phyloP scores from a whole-genome alignment of 2,113 vertebrate genomes.

The Tetrao urogallus region DNA sequence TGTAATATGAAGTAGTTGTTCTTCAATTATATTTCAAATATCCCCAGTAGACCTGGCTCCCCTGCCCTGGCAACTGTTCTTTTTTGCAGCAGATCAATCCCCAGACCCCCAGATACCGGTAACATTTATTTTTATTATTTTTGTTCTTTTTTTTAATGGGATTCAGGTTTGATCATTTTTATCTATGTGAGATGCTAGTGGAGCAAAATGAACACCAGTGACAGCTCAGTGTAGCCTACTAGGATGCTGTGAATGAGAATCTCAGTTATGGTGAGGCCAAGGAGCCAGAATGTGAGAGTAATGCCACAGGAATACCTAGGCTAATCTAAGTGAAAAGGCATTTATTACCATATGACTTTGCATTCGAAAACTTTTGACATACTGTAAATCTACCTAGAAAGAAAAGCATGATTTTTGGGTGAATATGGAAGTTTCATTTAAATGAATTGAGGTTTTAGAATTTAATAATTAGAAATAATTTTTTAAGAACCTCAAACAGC shows the following conservation, averaged over 20 bases:
- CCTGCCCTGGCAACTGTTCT: background rate
- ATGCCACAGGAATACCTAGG: background rate
- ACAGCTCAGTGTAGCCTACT: background rate
- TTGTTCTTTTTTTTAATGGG: background rate
- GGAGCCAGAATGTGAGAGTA: accelerated
- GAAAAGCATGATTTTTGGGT: background rate
- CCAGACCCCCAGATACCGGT: background rate
- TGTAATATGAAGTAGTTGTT: background rate
- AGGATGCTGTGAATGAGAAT: background rate
- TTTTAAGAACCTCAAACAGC: background rate
- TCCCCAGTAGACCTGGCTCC: background rate
- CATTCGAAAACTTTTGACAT: background rate
- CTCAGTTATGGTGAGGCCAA: background rate
- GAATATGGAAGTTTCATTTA: background rate
- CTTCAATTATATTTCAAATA: background rate
- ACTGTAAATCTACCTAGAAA: background rate
- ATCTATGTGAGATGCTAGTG: background rate
- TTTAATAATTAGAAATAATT: background rate
- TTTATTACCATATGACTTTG: background rate
- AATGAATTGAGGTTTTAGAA: background rate
- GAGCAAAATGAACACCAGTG: background rate
- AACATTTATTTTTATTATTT: background rate
- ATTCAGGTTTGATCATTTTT: background rate
- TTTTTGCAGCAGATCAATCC: background rate
- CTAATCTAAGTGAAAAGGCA: background rate